These are phyloP conservation scores for Drosophila mayri DNA, from an alignment of 1,140 invertebrate genomes.

Conservation along the genomic window DNA sequence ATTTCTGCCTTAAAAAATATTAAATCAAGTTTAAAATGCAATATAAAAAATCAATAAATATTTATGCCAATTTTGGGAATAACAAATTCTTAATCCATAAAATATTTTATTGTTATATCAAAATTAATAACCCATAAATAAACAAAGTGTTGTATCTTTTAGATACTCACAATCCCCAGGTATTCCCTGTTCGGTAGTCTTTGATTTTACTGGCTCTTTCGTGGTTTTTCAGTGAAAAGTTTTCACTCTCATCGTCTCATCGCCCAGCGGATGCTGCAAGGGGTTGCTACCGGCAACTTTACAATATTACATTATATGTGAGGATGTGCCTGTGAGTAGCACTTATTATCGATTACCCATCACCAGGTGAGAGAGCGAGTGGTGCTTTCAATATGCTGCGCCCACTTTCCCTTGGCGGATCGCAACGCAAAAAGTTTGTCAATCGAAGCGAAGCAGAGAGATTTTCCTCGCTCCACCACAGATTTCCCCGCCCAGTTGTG, in stretches of 20 bases:
- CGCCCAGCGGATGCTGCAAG: conserved; percentile 2
- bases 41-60: no score
- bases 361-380: conserved; percentile 66
- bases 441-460: conserved; percentile 48
- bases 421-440: conserved; percentile 63
- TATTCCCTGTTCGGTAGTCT: neutral
- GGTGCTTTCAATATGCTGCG: conserved; percentile 66
- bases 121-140: neutral
- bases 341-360: conserved; percentile 78
- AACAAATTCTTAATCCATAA: neutral
- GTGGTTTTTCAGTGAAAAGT: conserved; percentile 57
- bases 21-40: no score
- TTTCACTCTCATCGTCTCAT: conserved; percentile 55
- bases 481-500: neutral
- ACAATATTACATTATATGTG: conserved; percentile 49
- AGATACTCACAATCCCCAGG: neutral
- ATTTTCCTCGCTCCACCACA: neutral
- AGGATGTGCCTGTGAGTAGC: conserved; percentile 50
- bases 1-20: no score
- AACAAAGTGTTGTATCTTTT: neutral
- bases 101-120: neutral
- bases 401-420: conserved; percentile 54
- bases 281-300: conserved; percentile 44
- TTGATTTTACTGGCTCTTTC: neutral
- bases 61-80: no score